Conservation (phyloP, 2,113 vertebrate genomes). For the Grammomys dolichurus region DNA sequence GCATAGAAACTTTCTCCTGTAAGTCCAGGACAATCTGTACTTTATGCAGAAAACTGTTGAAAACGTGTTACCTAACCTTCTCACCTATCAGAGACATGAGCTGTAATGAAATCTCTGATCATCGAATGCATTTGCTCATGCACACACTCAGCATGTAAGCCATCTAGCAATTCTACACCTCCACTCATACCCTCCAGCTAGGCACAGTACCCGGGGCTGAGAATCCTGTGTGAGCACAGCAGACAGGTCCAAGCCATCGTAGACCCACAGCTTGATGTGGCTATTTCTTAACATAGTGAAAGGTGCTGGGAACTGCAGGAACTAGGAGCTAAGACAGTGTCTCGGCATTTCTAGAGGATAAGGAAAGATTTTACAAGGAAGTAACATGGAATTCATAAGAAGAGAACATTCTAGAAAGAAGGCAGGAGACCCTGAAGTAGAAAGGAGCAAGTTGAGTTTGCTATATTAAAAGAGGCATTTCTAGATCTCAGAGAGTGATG, state of each 20-base stretch:
- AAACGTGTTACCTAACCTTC: neutral
- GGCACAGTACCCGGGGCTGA: no score
- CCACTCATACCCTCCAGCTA: neutral
- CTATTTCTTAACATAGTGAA: neutral
- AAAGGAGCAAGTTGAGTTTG: neutral
- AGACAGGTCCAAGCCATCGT: neutral
- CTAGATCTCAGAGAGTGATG: neutral
- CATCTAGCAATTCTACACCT: neutral
- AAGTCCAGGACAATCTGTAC: constrained; percentile 15
- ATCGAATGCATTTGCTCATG: neutral
- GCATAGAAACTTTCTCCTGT: neutral
- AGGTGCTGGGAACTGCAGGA: neutral
- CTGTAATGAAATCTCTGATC: neutral
- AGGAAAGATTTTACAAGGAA: constrained; percentile 12
- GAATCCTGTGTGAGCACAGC: neutral
- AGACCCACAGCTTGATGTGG: neutral
- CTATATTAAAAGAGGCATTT: neutral
- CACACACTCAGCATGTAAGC: neutral
- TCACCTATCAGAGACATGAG: neutral
- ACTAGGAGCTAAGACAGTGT: neutral
- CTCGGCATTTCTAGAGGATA: neutral
- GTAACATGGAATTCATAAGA: neutral
- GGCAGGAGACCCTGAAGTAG: neutral
- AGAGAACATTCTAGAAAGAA: constrained; percentile 15
- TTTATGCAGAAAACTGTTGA: constrained; percentile 17